Conservation (phyloP, 2,113 vertebrate species). For the Planiliza haematocheilus region DNA sequence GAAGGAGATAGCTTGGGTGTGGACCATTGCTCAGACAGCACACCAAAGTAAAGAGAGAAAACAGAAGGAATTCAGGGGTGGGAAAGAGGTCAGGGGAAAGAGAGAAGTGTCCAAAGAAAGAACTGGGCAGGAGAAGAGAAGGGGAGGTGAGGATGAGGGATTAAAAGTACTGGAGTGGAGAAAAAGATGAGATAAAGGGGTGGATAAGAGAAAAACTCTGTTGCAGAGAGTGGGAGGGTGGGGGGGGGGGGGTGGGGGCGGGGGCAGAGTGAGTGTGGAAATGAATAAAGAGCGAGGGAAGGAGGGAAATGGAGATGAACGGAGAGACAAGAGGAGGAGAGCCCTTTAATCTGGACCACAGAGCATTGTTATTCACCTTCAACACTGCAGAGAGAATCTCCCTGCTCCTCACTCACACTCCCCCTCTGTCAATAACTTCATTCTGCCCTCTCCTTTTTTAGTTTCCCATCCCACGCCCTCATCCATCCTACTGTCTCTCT, state of each 20-base stretch:
- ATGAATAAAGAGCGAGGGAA: constrained; percentile 27
- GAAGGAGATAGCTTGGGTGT: constrained; percentile 31
- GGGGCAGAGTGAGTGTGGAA: constrained; percentile 35
- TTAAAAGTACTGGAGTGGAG: constrained; percentile 22
- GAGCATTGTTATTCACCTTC: constrained; percentile 67
- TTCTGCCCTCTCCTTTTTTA: constrained; percentile 10
- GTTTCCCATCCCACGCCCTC: background rate
- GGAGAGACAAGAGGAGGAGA: constrained; percentile 47
- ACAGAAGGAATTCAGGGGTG: constrained; percentile 15
- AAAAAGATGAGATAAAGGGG: constrained; percentile 34
- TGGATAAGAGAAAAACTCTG: constrained; percentile 26
- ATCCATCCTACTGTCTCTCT: background rate
- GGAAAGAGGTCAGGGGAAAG: background rate
- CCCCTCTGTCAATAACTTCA: constrained; percentile 4
- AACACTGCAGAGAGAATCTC: constrained; percentile 33
- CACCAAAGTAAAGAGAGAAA: constrained; percentile 30
- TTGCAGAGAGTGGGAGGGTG: background rate
- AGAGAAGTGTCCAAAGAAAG: constrained; percentile 22
- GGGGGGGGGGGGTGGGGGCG: constrained; percentile 14
- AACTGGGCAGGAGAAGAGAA: constrained; percentile 7
- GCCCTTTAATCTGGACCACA: constrained; percentile 66
- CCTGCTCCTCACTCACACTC: background rate
- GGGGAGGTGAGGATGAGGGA: constrained; percentile 15
- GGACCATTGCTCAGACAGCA: constrained; percentile 51
- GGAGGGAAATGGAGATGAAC: constrained; percentile 25